Base-by-base conservation (phyloP, 1,140 invertebrate species). In the Mamestra configurata region DNA sequence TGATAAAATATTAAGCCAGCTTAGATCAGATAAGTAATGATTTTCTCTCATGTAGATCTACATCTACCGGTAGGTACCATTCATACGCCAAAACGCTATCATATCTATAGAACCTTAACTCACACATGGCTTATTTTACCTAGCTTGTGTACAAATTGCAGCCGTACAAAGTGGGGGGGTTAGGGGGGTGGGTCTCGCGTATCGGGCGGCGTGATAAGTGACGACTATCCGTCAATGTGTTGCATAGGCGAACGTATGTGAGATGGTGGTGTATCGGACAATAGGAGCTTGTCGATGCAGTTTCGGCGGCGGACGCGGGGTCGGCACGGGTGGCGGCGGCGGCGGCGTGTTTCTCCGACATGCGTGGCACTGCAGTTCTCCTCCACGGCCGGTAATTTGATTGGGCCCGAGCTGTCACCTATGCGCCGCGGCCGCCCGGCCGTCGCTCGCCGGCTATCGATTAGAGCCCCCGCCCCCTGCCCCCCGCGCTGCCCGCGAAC, bases 381-480 rank as follows among this genome's bases (percentile, higher is more conserved):
- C 88, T 91, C 87, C 86, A 83, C 81, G 86, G 92, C 81, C 89
- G 89, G 90, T 94, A 93, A 93, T 93, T 94, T 93, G 92, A 94
- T 94, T 94, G 93, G 94, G 91, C 92, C 93, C 92, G 94, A 94
- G 92, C 90, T 94, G 92, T 93, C 92, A 92, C 91, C 92, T 94
- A 95, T 93, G 92, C 90, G 93, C 91, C 93, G 86, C 92, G 92
- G 93, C 92, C 92, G 95, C 90, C 92, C 94, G 95, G 93, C 94
- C 92, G 93, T 95, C 94, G 94, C 93, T 95, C 92, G 93, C 92
- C 93, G 90, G 94, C 94, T 95, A 95, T 95, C 94, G 94, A 95
- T 95, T 95, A 95, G 95, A 94, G 92, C 88, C 90, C 89, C 87
- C 88, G 85, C 81, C 85, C 89, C 89, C 86, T 83, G 83, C 80